Conservation (phyloP, 1,140 invertebrate species). For the Augochlora pura region DNA sequence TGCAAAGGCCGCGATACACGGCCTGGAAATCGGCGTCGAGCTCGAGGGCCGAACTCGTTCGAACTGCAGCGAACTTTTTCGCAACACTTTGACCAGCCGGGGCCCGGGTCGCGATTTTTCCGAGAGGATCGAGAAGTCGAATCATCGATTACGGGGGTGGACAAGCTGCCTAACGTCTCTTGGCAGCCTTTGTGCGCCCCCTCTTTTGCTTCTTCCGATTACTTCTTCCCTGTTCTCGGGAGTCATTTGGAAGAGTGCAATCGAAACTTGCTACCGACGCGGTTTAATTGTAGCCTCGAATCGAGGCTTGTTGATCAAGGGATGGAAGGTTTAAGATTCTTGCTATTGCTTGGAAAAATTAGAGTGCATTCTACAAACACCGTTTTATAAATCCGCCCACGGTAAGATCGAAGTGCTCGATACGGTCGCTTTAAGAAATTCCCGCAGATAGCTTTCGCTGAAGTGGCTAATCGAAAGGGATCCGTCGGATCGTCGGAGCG, state of each 20-base stretch:
- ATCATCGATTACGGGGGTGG: constrained; percentile 40
- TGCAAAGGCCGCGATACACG: constrained; percentile 50
- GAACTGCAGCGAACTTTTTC: constrained; percentile 74
- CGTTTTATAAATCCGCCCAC: too few species aligned
- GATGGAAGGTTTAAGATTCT: neutral
- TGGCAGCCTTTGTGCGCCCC: constrained; percentile 19
- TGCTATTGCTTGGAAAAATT: too few species aligned
- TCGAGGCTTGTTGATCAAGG: constrained; percentile 56
- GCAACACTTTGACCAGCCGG: constrained; percentile 69
- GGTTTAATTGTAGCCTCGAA: constrained; percentile 60
- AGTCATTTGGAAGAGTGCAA: constrained; percentile 61
- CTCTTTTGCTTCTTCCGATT: constrained; percentile 9
- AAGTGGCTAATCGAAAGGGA: too few species aligned
- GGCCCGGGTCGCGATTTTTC: constrained; percentile 33
- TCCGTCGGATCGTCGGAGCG: too few species aligned
- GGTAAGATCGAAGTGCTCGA: too few species aligned
- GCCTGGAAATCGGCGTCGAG: constrained; percentile 71
- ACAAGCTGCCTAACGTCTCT: constrained; percentile 17
- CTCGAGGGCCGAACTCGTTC: constrained; percentile 72
- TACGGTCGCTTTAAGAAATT: too few species aligned
- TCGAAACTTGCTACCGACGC: constrained; percentile 63
- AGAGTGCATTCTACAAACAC: too few species aligned
- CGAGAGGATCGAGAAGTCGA: constrained; percentile 42
- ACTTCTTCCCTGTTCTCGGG: neutral
- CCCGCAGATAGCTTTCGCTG: too few species aligned